Evolutionary conservation across 2,797 vertebrate genomes (phyloP), one percentile per base, ranked within the genome.

Genomic region (Cuculus canorus): DNA sequence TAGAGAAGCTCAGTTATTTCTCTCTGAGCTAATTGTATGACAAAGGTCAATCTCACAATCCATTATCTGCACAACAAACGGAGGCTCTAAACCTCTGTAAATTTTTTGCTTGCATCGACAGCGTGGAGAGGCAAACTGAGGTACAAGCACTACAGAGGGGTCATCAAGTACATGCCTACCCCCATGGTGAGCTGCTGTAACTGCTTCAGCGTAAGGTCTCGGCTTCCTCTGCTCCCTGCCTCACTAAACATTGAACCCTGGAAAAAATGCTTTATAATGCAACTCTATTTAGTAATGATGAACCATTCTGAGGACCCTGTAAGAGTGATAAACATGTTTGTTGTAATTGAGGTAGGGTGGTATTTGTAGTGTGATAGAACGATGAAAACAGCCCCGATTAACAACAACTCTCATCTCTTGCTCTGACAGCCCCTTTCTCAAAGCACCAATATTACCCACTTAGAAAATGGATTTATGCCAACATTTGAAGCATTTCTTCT

Each of bases 401-500:
- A 97, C 93, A 94, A 65, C 72, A 78, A 60, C 52, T 97, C 93
- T 96, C 91, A 48, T 95, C 92, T 94, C 32, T 25, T 78, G 45
- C 66, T 96, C 71, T 81, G 92, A 97, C 96, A 96, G 57, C 72
- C 92, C 79, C 86, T 57, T 97, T 97, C 88, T 87, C 92, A 92
- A 96, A 96, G 69, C 82, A 95, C 91, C 90, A 91, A 50, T 93
- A 97, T 97, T 96, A 97, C 86, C 95, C 97, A 97, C 95, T 98
- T 97, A 96, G 89, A 96, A 94, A 90, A 94, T 96, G 96, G 96
- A 97, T 96, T 88, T 92, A 92, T 95, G 97, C 97, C 98, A 97
- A 82, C 9, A 7, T 94, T 96, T 95, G 93, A 96, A 98, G 96
- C 75, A 90, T 83, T 97, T 93, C 91, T 97, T 96, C 94, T 97